Percentiles rank a stretch among this genome's conserved stretches.
Conservation (phyloP, 2,888 invertebrate species). For the Philereme vetulata region DNA sequence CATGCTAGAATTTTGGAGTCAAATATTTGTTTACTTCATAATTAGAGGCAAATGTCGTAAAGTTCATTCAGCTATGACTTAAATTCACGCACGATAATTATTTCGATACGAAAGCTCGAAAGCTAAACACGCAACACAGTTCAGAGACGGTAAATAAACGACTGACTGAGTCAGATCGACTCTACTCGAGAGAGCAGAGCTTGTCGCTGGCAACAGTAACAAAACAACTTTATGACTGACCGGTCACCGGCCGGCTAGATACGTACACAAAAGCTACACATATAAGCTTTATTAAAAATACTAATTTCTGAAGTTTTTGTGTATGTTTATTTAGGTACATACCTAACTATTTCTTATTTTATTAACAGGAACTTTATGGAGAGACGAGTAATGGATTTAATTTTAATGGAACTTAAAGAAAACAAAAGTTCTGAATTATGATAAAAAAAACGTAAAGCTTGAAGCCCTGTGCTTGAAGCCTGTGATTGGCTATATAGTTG, state of each 20-base stretch:
- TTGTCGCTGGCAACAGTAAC: slow-evolving; percentile 32
- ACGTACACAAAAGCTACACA: slow-evolving; percentile 36
- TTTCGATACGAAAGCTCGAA: slow-evolving; percentile 33
- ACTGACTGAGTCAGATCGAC: slow-evolving; percentile 33
- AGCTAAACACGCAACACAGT: slow-evolving; percentile 25
- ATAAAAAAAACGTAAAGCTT: no score
- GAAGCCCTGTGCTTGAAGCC: no score
- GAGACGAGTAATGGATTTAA: no score
- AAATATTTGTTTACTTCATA: not conserved
- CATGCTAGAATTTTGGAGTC: not conserved
- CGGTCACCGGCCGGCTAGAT: slow-evolving; percentile 46
- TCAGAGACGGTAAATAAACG: slow-evolving; percentile 43
- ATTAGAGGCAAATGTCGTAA: not conserved
- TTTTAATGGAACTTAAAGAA: no score
- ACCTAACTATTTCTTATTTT: not conserved
- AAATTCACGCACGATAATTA: slow-evolving; percentile 39
- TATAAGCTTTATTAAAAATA: slow-evolving; percentile 17
- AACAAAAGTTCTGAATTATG: no score
- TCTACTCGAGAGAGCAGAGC: slow-evolving; percentile 5
- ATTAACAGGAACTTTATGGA: no score
- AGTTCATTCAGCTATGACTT: slow-evolving; percentile 9
- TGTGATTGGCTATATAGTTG: slow-evolving; percentile 30
- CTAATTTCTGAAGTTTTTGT: slow-evolving; percentile 5
- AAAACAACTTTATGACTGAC: slow-evolving; percentile 28
- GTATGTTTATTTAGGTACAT: not conserved